These are phyloP conservation scores for Marisa cornuarietis DNA, from an alignment of 1,140 invertebrate genomes.

Conservation along the genomic window DNA sequence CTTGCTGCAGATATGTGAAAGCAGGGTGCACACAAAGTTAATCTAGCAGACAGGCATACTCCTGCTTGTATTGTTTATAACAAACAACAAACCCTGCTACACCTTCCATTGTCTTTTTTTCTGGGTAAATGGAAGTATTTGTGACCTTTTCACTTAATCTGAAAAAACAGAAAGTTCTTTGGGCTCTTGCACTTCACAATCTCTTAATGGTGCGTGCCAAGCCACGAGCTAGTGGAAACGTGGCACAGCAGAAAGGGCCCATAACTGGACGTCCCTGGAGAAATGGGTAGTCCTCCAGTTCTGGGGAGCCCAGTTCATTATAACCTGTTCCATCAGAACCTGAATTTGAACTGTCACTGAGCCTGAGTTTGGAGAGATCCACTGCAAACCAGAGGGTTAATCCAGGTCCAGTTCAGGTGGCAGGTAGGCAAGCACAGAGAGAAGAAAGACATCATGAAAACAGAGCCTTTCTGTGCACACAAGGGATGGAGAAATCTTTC, in stretches of 20 bases:
- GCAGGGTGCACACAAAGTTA: constrained; percentile 30
- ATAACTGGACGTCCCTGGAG: constrained; percentile 50
- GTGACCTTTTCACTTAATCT: not conserved
- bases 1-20: constrained; percentile 26
- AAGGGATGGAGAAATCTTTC: too few species aligned
- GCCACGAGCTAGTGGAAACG: constrained; percentile 59
- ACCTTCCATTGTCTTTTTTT: not conserved
- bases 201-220: constrained; percentile 58
- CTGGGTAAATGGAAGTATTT: not conserved
- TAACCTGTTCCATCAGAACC: constrained; percentile 45
- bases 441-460: too few species aligned
- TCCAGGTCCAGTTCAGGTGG: too few species aligned
- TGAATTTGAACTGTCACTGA: constrained; percentile 49
- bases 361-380: constrained; percentile 60
- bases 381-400: constrained; percentile 35
- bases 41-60: constrained; percentile 4
- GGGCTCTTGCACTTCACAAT: constrained; percentile 31
- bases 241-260: constrained; percentile 60
- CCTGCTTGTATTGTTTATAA: not conserved
- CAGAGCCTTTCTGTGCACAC: too few species aligned
- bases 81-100: not conserved
- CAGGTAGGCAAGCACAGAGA: too few species aligned
- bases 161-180: not conserved
- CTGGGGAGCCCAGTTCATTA: constrained; percentile 53
- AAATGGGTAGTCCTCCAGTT: constrained; percentile 56